Percentiles rank a stretch among this genome's conserved stretches.
Conservation (phyloP, 2,888 invertebrate genomes). For the Copidosoma aretas region DNA sequence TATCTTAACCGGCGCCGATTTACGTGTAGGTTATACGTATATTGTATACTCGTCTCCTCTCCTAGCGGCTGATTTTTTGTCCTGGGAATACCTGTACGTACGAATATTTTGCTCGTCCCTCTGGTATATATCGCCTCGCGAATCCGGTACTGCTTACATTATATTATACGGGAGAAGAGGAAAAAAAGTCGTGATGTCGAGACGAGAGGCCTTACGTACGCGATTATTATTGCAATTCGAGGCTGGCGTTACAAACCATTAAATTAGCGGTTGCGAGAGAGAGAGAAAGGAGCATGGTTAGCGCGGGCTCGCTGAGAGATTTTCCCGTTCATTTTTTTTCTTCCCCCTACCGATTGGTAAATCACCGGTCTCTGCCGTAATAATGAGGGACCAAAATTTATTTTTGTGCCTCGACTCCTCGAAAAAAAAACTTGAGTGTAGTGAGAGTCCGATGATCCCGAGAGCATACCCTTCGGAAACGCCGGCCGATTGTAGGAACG, state of each 20-base stretch:
- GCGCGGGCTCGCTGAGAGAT: background rate
- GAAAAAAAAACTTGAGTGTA: too few species aligned
- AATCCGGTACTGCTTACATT: background rate
- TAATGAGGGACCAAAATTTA: background rate
- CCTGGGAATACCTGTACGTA: background rate
- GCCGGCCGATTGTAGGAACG: too few species aligned
- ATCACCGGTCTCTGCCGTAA: background rate
- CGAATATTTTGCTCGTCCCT: background rate
- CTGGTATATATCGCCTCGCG: background rate
- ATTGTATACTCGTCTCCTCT: background rate
- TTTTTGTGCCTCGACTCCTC: too few species aligned
- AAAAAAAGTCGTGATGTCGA: background rate
- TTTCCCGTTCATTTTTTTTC: background rate
- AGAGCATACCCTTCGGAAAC: too few species aligned
- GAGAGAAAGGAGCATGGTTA: background rate
- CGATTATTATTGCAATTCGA: background rate
- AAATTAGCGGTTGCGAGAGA: background rate
- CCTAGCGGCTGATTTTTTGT: background rate
- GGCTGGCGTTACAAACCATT: background rate
- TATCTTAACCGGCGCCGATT: background rate
- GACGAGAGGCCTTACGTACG: background rate
- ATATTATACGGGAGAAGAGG: too few species aligned
- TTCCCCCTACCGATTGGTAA: background rate
- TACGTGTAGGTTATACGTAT: background rate
- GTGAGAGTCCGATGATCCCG: too few species aligned